These are phyloP conservation scores for Clanis bilineata DNA, from an alignment of 2,888 invertebrate species.

Conservation along the genomic window DNA sequence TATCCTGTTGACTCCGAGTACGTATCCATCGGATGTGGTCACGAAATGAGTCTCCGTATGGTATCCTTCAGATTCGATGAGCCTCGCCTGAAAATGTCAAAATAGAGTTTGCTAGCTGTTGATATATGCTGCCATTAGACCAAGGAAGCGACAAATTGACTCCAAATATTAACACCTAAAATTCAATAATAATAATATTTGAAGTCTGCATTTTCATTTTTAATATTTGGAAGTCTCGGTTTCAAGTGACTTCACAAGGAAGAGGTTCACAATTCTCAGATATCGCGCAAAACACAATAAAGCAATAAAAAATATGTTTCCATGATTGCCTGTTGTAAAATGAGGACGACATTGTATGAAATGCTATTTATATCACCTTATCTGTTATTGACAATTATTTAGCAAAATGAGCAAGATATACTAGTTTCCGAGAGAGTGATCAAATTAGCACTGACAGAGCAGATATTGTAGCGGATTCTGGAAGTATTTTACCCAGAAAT, in stretches of 20 bases:
- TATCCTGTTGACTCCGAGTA: constrained; percentile 57
- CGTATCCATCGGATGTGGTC: constrained; percentile 55
- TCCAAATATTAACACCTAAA: too few species aligned
- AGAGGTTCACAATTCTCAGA: too few species aligned
- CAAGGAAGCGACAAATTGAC: too few species aligned
- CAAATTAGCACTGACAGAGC: too few species aligned
- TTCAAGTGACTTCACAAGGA: too few species aligned
- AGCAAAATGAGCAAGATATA: background rate
- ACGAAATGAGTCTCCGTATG: constrained; percentile 48
- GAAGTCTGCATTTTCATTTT: too few species aligned
- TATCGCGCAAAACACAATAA: background rate
- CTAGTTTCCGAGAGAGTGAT: too few species aligned
- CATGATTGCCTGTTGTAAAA: background rate
- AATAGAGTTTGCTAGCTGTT: background rate
- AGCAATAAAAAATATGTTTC: background rate
- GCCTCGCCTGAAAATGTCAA: constrained; percentile 36
- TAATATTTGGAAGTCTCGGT: too few species aligned
- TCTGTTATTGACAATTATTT: background rate
- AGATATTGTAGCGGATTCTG: too few species aligned
- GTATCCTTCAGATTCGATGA: constrained; percentile 44
- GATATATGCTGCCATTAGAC: background rate
- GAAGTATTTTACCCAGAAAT: too few species aligned
- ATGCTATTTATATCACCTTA: background rate
- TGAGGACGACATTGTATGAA: background rate
- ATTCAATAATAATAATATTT: too few species aligned